These are phyloP conservation scores for Rousettus madagascariensis DNA, from an alignment of 2,797 vertebrate genomes.

Conservation along the genomic window DNA sequence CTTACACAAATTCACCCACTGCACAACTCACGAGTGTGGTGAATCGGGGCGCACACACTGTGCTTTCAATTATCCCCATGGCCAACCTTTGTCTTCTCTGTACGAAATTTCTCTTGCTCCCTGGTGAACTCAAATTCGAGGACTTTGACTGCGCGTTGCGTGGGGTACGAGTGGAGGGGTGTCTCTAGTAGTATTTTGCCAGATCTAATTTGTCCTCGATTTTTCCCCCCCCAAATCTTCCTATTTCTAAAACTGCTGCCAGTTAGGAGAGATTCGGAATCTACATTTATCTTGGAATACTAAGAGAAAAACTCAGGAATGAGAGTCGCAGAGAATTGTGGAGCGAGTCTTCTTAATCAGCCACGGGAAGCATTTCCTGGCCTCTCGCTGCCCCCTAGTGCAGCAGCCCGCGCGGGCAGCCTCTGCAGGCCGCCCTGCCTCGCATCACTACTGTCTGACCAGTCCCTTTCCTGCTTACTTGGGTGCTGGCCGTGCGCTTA, in stretches of 20 bases:
- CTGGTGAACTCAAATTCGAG: not conserved
- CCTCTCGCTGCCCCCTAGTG: constrained; percentile 67
- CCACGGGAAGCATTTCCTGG: not conserved
- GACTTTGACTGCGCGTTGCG: not conserved
- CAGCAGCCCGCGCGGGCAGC: not conserved
- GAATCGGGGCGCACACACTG: accelerated
- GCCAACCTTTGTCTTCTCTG: not conserved
- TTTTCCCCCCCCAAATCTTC: not conserved
- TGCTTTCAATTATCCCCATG: not conserved
- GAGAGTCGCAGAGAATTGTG: not conserved
- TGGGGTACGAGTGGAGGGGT: not conserved
- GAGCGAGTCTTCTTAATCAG: not conserved
- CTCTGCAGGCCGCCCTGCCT: accelerated
- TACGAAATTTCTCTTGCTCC: not conserved
- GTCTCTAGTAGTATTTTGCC: not conserved
- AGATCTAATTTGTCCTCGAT: not conserved
- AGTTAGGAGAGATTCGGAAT: not conserved
- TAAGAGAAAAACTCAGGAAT: not conserved
- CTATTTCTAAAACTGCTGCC: not conserved
- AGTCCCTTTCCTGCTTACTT: not conserved
- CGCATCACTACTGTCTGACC: not conserved
- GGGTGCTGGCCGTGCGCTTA: not conserved
- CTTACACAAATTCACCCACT: not conserved
- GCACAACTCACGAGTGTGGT: too few species aligned
- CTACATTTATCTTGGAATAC: not conserved